These are phyloP conservation scores for Bubo blakistoni DNA, from an alignment of 2,113 vertebrate genomes.

Conservation along the genomic window DNA sequence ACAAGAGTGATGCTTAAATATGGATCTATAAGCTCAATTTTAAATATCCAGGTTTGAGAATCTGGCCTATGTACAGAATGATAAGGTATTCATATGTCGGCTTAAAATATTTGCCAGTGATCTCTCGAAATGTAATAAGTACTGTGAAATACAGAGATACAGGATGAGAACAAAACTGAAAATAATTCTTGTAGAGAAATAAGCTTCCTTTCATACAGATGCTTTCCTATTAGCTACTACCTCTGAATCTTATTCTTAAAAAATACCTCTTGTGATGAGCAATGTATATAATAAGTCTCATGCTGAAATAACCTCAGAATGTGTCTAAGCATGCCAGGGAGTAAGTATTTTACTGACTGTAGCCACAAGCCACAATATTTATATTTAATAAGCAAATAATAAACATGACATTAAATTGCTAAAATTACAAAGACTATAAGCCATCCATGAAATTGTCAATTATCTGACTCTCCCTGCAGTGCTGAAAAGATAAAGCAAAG, in stretches of 20 bases:
- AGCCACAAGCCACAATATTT: slow-evolving; percentile 11
- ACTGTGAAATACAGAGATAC: background rate
- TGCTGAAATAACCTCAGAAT: background rate
- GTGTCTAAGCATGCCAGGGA: background rate
- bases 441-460: slow-evolving; percentile 60
- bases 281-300: background rate
- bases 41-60: background rate
- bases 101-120: background rate
- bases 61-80: background rate
- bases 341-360: background rate
- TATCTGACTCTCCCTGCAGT: slow-evolving; percentile 15
- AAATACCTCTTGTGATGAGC: background rate
- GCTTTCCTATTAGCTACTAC: background rate
- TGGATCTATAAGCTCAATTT: background rate
- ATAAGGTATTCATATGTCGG: background rate
- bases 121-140: background rate
- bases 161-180: background rate
- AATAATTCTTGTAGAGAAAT: background rate
- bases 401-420: slow-evolving; percentile 50
- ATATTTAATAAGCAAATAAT: slow-evolving; percentile 56
- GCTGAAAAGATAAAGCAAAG: background rate
- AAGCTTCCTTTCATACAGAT: background rate
- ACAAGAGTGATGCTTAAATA: background rate
- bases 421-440: slow-evolving; percentile 42
- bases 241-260: background rate